Base-by-base conservation (phyloP, 2,888 invertebrate species). In the Zelleria hepariella region DNA sequence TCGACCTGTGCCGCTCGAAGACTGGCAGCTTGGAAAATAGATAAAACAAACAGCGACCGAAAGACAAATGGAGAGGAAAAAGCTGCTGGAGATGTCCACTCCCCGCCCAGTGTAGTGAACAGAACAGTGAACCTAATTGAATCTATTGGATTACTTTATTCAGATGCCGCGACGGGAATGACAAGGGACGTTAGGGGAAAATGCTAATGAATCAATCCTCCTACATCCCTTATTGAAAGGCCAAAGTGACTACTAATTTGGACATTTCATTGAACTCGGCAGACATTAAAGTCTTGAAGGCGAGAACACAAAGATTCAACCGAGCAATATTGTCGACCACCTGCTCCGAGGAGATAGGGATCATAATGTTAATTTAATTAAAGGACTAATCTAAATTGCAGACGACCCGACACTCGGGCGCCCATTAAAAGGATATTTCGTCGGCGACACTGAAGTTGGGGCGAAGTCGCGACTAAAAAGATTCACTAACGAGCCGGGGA, bases 321-420 rank as follows among this genome's bases (percentile, higher is more conserved):
- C 63, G 74, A 71, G 81, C 82, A 83, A 85, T 86, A 82, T 78
- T 75, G 78, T 72, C 76, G 76, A 79, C 85, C 86, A 87, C 86
- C 86, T 86, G 86, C 81, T 80, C 74, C 79, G 69, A 66, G 63
- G 74, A 83, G 86, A 87, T 87, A 83, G 83, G 84, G 83, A 87
- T 87, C 86, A 86, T 88, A 86, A 88, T 86, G 87, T 86, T 87
- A 87, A 88, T 88, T 87, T 88, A 88, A 87, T 88, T 88, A 87
- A 87, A 86, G 86, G 86, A 85, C 87, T 88, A 88, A 88, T 88
- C 87, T 88, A 86, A 88, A 87, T 87, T 87, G 87, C 85, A 87
- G 87, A 88, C 81, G 85, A 85, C 83, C 86, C 87, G 78, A 84
- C 86, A 83, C 86, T 81, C 83, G 74, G 76, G 68, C 81, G 75